phyloP scores from a whole-genome alignment of 2,888 invertebrate genomes.

The Volucella inanis region DNA sequence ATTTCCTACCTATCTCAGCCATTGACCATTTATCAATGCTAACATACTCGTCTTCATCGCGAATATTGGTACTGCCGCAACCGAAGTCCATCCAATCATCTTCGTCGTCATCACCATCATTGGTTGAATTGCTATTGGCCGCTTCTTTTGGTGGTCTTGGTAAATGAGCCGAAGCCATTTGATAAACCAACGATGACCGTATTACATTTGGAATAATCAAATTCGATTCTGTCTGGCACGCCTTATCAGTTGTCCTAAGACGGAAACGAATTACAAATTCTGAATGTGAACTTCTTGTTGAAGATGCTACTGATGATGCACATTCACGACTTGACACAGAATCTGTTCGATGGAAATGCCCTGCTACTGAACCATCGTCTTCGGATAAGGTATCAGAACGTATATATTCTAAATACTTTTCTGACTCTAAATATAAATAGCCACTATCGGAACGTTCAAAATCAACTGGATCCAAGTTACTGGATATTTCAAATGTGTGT shows the following conservation, averaged over 20 bases:
- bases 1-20: conserved; percentile 78
- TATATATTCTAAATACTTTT: conserved; percentile 80
- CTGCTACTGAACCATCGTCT: conserved; percentile 74
- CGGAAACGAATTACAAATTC: conserved; percentile 68
- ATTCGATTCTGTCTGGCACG: conserved; percentile 64
- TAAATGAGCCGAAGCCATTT: conserved; percentile 35
- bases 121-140: conserved; percentile 2
- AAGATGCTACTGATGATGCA: conserved; percentile 52
- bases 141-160: conserved; percentile 6
- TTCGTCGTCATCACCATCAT: conserved; percentile 48
- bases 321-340: conserved; percentile 41
- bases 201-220: conserved; percentile 39
- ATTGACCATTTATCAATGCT: conserved; percentile 78
- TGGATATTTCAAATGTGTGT: conserved; percentile 88
- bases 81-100: conserved; percentile 66
- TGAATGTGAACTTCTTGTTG: conserved; percentile 53
- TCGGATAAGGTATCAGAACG: conserved; percentile 77
- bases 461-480: conserved; percentile 86
- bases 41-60: conserved; percentile 56
- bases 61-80: conserved; percentile 20
- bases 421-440: conserved; percentile 85
- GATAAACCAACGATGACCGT: conserved; percentile 42
- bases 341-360: conserved; percentile 43
- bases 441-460: conserved; percentile 88
- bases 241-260: conserved; percentile 59